Conservation (phyloP, 2,888 invertebrate genomes). For the Drosophila testacea region DNA sequence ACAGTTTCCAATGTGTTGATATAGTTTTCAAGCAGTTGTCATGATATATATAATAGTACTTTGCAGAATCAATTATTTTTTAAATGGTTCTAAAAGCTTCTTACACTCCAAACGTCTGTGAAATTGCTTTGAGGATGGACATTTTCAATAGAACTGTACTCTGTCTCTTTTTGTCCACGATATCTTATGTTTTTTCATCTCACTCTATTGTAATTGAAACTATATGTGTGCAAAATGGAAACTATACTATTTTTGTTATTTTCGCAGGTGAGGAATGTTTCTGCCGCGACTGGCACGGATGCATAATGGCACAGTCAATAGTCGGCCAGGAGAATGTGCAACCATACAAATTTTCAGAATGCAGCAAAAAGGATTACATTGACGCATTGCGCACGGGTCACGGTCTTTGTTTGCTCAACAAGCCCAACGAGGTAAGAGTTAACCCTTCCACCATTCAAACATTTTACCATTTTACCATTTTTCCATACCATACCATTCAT, state of each 20-base stretch:
- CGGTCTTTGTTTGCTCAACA: conserved; percentile 96
- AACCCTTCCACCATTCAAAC: neutral
- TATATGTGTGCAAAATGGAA: neutral
- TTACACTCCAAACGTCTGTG: neutral
- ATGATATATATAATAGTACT: neutral
- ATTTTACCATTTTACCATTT: neutral
- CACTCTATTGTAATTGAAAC: conserved; percentile 1
- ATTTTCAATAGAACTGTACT: neutral
- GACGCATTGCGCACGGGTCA: conserved; percentile 94
- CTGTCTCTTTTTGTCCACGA: neutral
- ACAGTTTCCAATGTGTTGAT: too few species aligned
- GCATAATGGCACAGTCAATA: conserved; percentile 97
- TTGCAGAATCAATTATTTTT: neutral
- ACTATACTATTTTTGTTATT: conserved; percentile 3
- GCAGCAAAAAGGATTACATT: conserved; percentile 96
- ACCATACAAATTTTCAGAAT: conserved; percentile 98
- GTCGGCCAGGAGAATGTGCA: conserved; percentile 96
- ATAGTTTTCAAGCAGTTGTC: too few species aligned
- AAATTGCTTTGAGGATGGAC: neutral
- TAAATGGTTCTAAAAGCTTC: neutral
- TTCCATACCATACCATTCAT: neutral
- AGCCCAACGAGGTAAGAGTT: conserved; percentile 93
- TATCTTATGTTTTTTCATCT: conserved; percentile 1
- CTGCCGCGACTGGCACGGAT: conserved; percentile 97
- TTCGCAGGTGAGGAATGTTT: conserved; percentile 91